These are phyloP conservation scores for Zaprionus tsacasi DNA, from an alignment of 1,140 invertebrate genomes.

Conservation along the genomic window DNA sequence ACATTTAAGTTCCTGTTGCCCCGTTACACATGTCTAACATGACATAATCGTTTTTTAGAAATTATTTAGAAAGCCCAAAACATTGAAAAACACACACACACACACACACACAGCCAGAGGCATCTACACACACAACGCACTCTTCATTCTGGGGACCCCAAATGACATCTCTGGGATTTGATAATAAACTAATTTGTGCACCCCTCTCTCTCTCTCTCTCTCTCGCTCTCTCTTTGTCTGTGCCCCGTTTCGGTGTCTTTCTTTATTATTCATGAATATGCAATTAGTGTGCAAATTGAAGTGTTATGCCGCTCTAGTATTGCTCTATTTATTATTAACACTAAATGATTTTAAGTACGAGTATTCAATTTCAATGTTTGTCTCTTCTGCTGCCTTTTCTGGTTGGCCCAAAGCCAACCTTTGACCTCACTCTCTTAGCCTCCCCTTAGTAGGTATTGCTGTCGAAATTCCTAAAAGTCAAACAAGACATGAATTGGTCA, in stretches of 20 bases:
- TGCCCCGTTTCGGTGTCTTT: neutral
- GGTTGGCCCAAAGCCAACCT: slow-evolving; percentile 63
- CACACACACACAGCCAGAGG: slow-evolving; percentile 23
- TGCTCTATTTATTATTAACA: slow-evolving; percentile 70
- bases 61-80: slow-evolving; percentile 54
- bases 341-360: slow-evolving; percentile 64
- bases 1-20: slow-evolving; percentile 63
- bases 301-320: slow-evolving; percentile 52
- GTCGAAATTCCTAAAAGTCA: slow-evolving; percentile 48
- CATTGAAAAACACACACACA: slow-evolving; percentile 29
- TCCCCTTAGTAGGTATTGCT: slow-evolving; percentile 19
- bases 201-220: slow-evolving; percentile 25
- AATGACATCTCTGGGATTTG: slow-evolving; percentile 78
- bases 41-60: slow-evolving; percentile 76
- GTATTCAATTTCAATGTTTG: slow-evolving; percentile 65
- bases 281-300: slow-evolving; percentile 78
- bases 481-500: slow-evolving; percentile 55
- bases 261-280: slow-evolving; percentile 76
- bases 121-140: slow-evolving; percentile 22
- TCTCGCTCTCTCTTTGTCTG: neutral
- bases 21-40: slow-evolving; percentile 75
- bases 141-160: slow-evolving; percentile 48
- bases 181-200: slow-evolving; percentile 77
- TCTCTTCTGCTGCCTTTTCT: slow-evolving; percentile 31
- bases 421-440: neutral